phyloP scores from a whole-genome alignment of 2,113 vertebrate species.

The Oncorhynchus tshawytscha region DNA sequence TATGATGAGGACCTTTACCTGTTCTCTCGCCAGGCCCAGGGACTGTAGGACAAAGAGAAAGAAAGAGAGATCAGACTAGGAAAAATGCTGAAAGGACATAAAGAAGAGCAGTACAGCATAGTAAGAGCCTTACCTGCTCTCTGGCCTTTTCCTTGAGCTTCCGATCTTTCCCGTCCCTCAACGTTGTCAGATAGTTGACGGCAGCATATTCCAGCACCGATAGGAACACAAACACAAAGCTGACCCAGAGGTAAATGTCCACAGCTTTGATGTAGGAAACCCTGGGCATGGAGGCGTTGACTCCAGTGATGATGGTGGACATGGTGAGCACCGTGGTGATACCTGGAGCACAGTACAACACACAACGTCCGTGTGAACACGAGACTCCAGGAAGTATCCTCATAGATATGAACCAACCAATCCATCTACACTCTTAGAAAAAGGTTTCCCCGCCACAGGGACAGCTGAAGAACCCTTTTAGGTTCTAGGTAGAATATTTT shows the following conservation, averaged over 20 bases:
- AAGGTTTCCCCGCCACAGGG: neutral
- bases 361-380: neutral
- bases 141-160: constrained; percentile 81
- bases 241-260: constrained; percentile 79
- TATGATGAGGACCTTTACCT: constrained; percentile 39
- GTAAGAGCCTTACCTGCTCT: constrained; percentile 52
- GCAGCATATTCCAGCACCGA: constrained; percentile 79
- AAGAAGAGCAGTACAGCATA: neutral
- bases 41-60: neutral
- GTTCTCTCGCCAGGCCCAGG: constrained; percentile 55
- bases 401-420: neutral
- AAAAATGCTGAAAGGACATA: no score
- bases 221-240: constrained; percentile 78
- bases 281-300: constrained; percentile 78
- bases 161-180: constrained; percentile 84
- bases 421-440: neutral
- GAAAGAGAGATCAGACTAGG: neutral
- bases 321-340: constrained; percentile 94
- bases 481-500: no score
- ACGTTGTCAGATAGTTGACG: constrained; percentile 91
- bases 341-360: constrained; percentile 63
- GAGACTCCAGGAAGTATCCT: no score
- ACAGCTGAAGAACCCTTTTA: neutral
- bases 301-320: constrained; percentile 87
- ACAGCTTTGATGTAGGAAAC: constrained; percentile 80